Conservation (phyloP, 1,140 invertebrate species). For the Leptinotarsa texana region DNA sequence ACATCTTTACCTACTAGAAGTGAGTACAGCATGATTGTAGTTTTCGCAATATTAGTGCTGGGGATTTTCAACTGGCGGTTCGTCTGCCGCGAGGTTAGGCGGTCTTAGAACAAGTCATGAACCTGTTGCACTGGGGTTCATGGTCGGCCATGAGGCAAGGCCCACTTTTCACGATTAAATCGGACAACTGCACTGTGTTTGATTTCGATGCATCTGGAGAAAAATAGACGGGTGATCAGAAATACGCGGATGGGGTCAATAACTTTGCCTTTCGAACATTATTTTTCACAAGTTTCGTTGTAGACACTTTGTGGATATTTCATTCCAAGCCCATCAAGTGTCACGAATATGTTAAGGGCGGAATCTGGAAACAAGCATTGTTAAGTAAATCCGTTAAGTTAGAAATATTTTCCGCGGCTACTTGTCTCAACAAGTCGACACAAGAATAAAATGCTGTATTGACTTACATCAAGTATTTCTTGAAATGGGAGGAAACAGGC, state of each 20-base stretch:
- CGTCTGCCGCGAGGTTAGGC: neutral
- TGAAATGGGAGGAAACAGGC: too few relatives aligned
- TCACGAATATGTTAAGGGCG: neutral
- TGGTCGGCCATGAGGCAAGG: constrained; percentile 37
- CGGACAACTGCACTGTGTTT: constrained; percentile 11
- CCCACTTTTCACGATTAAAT: neutral
- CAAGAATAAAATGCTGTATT: too few relatives aligned
- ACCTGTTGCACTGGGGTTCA: constrained; percentile 44
- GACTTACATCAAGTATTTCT: too few relatives aligned
- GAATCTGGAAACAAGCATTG: neutral
- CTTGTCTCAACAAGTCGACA: too few relatives aligned
- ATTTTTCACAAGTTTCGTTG: neutral
- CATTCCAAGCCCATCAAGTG: constrained; percentile 36
- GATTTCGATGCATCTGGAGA: neutral
- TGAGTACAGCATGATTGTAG: constrained; percentile 16
- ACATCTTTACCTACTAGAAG: constrained; percentile 10
- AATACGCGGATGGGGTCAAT: neutral
- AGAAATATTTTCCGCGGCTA: too few relatives aligned
- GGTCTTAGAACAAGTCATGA: constrained; percentile 23
- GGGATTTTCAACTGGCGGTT: constrained; percentile 3
- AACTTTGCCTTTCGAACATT: neutral
- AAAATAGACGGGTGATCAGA: neutral
- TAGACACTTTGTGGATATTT: constrained; percentile 32
- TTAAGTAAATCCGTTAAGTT: neutral
- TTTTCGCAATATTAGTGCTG: neutral